Conservation (phyloP, 2,113 vertebrate species). For the Psilopogon haemacephalus region DNA sequence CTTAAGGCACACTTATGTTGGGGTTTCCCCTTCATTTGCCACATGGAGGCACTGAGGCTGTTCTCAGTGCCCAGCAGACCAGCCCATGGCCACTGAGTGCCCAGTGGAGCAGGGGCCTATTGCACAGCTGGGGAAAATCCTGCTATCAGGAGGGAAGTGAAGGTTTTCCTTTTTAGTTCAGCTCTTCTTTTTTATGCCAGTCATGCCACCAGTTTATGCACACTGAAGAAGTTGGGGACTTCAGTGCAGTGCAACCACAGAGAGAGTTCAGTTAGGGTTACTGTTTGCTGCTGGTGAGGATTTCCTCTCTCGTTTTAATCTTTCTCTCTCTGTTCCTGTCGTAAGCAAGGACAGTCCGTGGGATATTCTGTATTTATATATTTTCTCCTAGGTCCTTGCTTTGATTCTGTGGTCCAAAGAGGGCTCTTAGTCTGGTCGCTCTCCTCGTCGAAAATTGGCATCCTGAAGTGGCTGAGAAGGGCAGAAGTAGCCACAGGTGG, state of each 20-base stretch:
- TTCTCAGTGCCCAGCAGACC: background rate
- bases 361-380: no score
- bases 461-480: no score
- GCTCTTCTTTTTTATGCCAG: background rate
- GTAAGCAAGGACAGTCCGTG: background rate
- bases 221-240: background rate
- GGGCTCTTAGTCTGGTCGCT: background rate
- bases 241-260: background rate
- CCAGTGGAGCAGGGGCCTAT: background rate
- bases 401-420: fast-evolving
- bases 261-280: no score
- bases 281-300: no score
- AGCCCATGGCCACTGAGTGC: background rate
- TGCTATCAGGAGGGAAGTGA: background rate
- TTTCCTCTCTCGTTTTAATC: no score
- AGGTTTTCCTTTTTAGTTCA: background rate
- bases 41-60: background rate
- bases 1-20: background rate
- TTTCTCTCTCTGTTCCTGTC: no score
- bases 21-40: background rate
- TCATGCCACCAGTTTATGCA: background rate
- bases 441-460: background rate
- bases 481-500: background rate
- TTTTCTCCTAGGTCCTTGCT: background rate
- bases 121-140: background rate